Evolutionary conservation across 2,113 vertebrate species (phyloP).

Genomic region (Dendrocopos noguchii): DNA sequence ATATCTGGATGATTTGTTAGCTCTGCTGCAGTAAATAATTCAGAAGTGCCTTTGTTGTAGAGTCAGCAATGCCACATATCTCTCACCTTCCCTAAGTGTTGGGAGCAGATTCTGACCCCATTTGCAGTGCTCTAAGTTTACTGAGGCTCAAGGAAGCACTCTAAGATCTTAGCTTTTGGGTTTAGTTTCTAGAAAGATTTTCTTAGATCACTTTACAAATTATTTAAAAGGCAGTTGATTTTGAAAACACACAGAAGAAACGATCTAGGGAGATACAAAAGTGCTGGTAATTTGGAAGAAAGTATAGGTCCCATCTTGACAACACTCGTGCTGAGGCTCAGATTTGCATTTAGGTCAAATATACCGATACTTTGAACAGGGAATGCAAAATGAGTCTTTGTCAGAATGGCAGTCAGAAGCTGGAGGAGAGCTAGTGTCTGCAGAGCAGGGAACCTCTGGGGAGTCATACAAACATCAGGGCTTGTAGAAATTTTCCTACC

Average conservation of each 20-base stretch:
- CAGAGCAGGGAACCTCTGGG: not conserved
- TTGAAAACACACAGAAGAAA: not conserved
- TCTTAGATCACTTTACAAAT: not conserved
- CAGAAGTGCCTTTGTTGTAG: not conserved
- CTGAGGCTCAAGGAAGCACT: not conserved
- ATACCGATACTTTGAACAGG: not conserved
- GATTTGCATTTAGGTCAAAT: not conserved
- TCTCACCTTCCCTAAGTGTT: not conserved
- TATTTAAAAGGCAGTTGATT: not conserved
- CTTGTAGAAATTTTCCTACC: not conserved
- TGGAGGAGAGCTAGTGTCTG: not conserved
- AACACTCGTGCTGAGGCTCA: not conserved
- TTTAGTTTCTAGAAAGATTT: not conserved
- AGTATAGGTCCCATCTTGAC: not conserved
- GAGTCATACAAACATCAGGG: not conserved
- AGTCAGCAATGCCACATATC: not conserved
- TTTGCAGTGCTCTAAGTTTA: not conserved
- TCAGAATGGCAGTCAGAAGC: not conserved
- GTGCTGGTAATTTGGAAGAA: not conserved
- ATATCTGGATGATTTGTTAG: not conserved
- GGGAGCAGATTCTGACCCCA: not conserved
- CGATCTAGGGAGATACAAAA: not conserved
- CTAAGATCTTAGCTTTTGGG: not conserved
- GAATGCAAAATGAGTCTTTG: not conserved
- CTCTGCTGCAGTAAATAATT: slow-evolving; percentile 44